Evolutionary conservation across 2,888 invertebrate species (phyloP).

Genomic region (Escarpia spicata): DNA sequence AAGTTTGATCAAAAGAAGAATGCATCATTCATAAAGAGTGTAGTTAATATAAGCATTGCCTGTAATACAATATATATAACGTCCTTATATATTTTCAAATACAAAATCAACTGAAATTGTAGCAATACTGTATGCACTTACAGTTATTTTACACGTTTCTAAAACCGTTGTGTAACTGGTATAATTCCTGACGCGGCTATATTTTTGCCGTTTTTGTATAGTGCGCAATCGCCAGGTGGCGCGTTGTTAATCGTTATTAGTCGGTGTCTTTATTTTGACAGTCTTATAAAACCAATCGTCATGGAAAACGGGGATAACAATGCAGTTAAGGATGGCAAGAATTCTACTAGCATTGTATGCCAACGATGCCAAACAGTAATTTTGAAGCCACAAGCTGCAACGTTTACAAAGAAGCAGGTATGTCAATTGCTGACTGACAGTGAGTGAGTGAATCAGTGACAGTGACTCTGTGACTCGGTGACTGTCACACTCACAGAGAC

Average conservation of each 20-base stretch:
- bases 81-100: not conserved
- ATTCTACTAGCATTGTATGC: constrained; percentile 34
- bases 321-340: constrained; percentile 34
- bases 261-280: not conserved
- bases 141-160: not conserved
- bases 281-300: not conserved
- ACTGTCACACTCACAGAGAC: no score
- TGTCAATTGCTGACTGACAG: not conserved
- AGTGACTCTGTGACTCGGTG: no score
- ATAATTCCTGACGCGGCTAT: not conserved
- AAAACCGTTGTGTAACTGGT: constrained; percentile 6
- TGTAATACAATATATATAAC: not conserved
- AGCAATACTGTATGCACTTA: not conserved
- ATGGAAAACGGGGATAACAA: constrained; percentile 18
- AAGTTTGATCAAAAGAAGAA: not conserved
- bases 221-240: not conserved
- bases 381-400: constrained; percentile 34
- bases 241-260: not conserved
- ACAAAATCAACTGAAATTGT: not conserved
- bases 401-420: constrained; percentile 36
- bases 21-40: not conserved
- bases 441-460: not conserved
- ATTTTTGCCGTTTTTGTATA: not conserved
- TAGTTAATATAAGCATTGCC: not conserved
- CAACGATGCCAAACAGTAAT: constrained; percentile 37